A percentile compares a stretch with the other conserved stretches of the same genome.
These are phyloP conservation scores for Panagrolaimus sp. DNA, from an alignment of 1,140 invertebrate genomes.

Conservation along the genomic window DNA sequence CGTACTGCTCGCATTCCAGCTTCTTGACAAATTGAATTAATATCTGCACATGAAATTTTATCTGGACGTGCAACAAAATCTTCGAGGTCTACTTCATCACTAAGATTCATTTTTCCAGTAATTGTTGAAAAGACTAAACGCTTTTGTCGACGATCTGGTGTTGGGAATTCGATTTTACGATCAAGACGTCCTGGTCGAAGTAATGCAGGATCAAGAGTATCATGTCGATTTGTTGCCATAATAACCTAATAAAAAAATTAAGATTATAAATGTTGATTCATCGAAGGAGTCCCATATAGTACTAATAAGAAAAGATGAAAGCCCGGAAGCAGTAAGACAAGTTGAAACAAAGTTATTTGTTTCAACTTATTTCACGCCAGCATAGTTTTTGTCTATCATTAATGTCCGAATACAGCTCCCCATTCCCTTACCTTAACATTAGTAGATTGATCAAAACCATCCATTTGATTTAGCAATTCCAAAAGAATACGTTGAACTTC, in stretches of 20 bases:
- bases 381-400: too few species aligned
- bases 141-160: constrained; percentile 94
- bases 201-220: constrained; percentile 94
- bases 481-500: constrained; percentile 97
- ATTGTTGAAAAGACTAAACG: constrained; percentile 96
- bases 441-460: constrained; percentile 98
- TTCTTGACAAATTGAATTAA: constrained; percentile 99
- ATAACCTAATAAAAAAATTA: constrained; percentile 71
- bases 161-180: constrained; percentile 96
- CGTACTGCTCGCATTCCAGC: constrained; percentile 89
- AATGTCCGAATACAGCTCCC: neutral
- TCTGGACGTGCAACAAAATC: constrained; percentile 97
- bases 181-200: constrained; percentile 92
- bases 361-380: too few species aligned
- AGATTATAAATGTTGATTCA: too few species aligned
- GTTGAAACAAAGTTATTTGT: too few species aligned
- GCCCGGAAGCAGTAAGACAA: too few species aligned
- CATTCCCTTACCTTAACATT: constrained; percentile 90
- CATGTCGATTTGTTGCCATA: constrained; percentile 98
- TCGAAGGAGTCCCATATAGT: too few species aligned
- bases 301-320: too few species aligned
- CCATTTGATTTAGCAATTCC: constrained; percentile 98
- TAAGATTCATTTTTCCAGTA: constrained; percentile 97
- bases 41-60: constrained; percentile 95
- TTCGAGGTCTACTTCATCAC: constrained; percentile 96